Evolutionary conservation across 2,888 invertebrate species (phyloP), one percentile per base, ranked within the genome.

Genomic region (Schizaphis graminum): DNA sequence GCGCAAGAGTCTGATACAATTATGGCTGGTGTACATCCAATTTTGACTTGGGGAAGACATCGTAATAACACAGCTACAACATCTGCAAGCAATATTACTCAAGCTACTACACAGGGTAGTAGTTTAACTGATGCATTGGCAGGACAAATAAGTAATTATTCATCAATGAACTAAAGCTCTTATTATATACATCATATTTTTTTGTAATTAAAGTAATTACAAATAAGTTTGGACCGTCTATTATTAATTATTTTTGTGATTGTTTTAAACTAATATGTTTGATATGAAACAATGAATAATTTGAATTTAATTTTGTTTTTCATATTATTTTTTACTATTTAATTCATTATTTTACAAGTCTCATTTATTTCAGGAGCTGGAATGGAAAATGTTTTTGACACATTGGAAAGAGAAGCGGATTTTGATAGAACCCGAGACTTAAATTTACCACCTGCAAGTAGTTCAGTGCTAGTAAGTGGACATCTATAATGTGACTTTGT

Each of bases 41-140:
- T 94, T 85, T 5, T 93, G 21, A 47, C 90, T 61, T 94, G 90
- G 90, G 93, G 93, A 28, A 90, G 93, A 94, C 89, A 85, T 8
- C 93, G 93, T 61, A 90, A 86, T 24, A 86, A 90, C 28, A 28
- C 35, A 26, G 49, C 57, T 90, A 61, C 86, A 11, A 61, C 90
- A n/a, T 61, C 93, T 21, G 85, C 47, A 61, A 90, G 28, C 8
- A 93, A 93, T 89, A 93, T 8, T 77, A 41, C 28, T 49, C 93
- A 56, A 8, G 21, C 47, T 56, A 47, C 93, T 89, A 26, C 16
- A 84, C 93, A 93, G 35, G 89, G 53, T 61, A 35, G 21, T 67
- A 67, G 67, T 35, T 26, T 53, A 24, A 28, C 77, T 44, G 49
- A 86, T 61, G 26, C 85, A 35, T n/a, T 94, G 8, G 89, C 85